phyloP scores from a whole-genome alignment of 2,797 vertebrate genomes.

The Simalia tracyae region DNA sequence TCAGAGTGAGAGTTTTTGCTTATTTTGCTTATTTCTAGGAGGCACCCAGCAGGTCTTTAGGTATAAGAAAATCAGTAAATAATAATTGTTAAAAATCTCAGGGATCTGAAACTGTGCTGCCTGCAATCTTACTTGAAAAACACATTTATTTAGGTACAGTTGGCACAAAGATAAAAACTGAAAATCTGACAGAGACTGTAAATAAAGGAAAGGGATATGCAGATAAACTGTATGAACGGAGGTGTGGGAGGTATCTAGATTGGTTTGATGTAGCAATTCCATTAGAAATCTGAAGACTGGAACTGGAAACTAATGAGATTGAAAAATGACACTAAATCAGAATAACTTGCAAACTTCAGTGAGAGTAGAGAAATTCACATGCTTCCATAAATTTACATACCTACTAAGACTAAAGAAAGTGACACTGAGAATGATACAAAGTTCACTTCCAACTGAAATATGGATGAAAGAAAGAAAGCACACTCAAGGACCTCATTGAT shows the following conservation, averaged over 20 bases:
- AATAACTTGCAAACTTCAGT: slow-evolving; percentile 10
- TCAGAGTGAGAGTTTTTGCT: background rate
- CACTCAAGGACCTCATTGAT: background rate
- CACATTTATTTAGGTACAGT: slow-evolving; percentile 9
- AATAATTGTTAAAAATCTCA: background rate
- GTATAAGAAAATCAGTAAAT: slow-evolving; percentile 22
- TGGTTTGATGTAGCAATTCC: slow-evolving; percentile 3
- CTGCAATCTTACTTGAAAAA: slow-evolving; percentile 18
- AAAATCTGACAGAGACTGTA: slow-evolving; percentile 24
- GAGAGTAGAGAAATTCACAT: slow-evolving; percentile 10
- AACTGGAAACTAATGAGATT: background rate
- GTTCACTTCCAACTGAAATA: background rate
- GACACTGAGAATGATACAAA: background rate
- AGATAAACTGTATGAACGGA: slow-evolving; percentile 12
- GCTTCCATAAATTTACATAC: background rate
- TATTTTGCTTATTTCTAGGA: background rate
- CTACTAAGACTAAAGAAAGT: background rate
- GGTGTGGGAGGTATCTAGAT: background rate
- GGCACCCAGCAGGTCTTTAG: background rate
- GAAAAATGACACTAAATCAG: slow-evolving; percentile 25
- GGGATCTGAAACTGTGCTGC: slow-evolving; percentile 14
- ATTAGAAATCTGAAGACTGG: rapidly evolving
- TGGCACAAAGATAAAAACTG: background rate
- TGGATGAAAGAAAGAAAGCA: background rate
- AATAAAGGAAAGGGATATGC: slow-evolving; percentile 10